Base-by-base conservation (phyloP, 1,140 invertebrate species). In the Parapsyche elsis region DNA sequence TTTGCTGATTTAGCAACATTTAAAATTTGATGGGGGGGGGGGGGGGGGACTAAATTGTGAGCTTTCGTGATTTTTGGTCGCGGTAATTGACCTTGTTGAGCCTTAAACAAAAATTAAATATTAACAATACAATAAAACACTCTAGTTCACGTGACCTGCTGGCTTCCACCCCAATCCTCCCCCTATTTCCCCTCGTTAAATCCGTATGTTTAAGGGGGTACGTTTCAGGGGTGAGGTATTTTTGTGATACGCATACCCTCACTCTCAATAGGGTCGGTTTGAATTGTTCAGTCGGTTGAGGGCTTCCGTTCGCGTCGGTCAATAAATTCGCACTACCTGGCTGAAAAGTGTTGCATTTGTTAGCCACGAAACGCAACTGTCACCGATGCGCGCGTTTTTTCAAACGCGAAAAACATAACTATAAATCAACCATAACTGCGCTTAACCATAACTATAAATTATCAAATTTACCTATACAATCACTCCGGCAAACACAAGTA, bases 101-200 rank as follows among this genome's bases (percentile, higher is more conserved):
- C 30, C 0, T 61, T 61, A 19, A 61, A 61, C 57, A 61, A 61
- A 19, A 21, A 21, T 61, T 16, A 61, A 61, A 61, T 61, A 19
- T 61, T 61, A 19, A 61, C 9, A 61, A 61, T 61, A 61, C 57
- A 61, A 61, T 61, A 61, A 61, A 61, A 61, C 57, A 61, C 57
- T 61, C 21, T 61, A 16, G 49, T 19, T 61, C 57, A 61, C 57
- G 57, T 61, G 57, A 61, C 57, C 16, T 9, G 57, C 14, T 16
- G n/a, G 5, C 19, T 61, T 61, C 21, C 21, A 19, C 49, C 49
- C 12, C 16, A 1, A 1, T 38, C 30, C 30, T 38, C 30, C 30
- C 30, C 30, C 30, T 38, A 38, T 7, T 38, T 38, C 7, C 7
- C 30, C 30, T 38, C 30, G 30, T 38, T 38, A 38, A 38, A 38